A percentile compares a stretch with the other conserved stretches of the same genome.
Conservation (phyloP, 1,140 invertebrate genomes). For the Microplitis mediator region DNA sequence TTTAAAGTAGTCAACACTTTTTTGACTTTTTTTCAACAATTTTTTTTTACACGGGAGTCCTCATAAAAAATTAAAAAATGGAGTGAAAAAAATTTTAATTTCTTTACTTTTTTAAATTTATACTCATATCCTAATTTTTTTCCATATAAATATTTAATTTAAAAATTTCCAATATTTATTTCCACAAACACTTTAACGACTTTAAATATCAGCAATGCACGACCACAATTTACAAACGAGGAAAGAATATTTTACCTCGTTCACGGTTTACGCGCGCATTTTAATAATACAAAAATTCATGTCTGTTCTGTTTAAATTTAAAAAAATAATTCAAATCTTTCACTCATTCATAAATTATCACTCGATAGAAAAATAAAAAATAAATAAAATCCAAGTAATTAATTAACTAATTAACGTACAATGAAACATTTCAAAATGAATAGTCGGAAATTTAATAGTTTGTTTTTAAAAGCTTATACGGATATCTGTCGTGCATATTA, state of each 20-base stretch:
- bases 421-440: not conserved
- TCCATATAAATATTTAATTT: no score
- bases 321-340: not conserved
- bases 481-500: constrained; percentile 35
- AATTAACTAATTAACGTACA: no score
- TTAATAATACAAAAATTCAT: constrained; percentile 15
- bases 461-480: not conserved
- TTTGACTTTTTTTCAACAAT: no score
- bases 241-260: constrained; percentile 27
- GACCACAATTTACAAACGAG: not conserved
- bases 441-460: constrained; percentile 1
- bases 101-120: no score
- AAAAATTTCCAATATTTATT: not conserved
- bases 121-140: no score
- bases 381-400: no score
- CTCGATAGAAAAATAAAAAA: no score
- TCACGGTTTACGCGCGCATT: constrained; percentile 31
- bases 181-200: not conserved
- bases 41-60: no score
- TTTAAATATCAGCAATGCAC: constrained; percentile 15
- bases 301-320: not conserved
- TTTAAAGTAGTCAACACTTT: no score
- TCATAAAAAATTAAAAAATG: no score
- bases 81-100: no score
- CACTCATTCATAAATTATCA: no score